These are phyloP conservation scores for Rhinatrema bivittatum DNA, from an alignment of 2,797 vertebrate species.

Conservation along the genomic window DNA sequence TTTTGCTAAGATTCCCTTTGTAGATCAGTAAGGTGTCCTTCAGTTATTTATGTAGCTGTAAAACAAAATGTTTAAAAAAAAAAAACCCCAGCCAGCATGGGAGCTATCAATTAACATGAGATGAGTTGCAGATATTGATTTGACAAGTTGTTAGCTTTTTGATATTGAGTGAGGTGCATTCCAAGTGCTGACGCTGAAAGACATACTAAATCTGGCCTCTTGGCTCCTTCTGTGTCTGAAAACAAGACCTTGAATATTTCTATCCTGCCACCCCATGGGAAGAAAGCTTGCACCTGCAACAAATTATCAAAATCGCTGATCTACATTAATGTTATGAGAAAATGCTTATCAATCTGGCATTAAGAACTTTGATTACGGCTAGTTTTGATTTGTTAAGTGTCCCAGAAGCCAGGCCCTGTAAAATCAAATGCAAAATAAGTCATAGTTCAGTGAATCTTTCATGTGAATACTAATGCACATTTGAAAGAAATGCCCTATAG, in stretches of 20 bases:
- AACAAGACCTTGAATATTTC: slow-evolving; percentile 7
- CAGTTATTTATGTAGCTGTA: slow-evolving; percentile 40
- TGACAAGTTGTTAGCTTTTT: slow-evolving; percentile 61
- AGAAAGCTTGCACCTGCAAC: slow-evolving; percentile 11
- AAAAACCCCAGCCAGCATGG: slow-evolving; percentile 33
- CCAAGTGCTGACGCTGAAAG: slow-evolving; percentile 40
- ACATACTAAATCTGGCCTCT: slow-evolving; percentile 9
- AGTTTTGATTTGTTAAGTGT: slow-evolving; percentile 9
- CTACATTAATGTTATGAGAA: slow-evolving; percentile 8
- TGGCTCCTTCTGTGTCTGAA: not conserved
- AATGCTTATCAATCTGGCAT: slow-evolving; percentile 7
- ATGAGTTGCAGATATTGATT: slow-evolving; percentile 43
- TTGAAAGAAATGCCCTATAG: slow-evolving; percentile 27
- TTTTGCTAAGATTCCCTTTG: slow-evolving; percentile 12
- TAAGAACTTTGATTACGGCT: slow-evolving; percentile 11
- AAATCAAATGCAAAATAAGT: slow-evolving; percentile 18
- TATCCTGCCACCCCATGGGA: not conserved
- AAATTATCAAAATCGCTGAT: slow-evolving; percentile 25
- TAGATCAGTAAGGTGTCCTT: slow-evolving; percentile 48
- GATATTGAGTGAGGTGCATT: slow-evolving; percentile 33
- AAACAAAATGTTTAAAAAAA: slow-evolving; percentile 5
- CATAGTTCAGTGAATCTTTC: slow-evolving; percentile 10
- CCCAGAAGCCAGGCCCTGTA: slow-evolving; percentile 6
- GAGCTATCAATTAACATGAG: slow-evolving; percentile 37
- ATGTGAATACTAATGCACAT: slow-evolving; percentile 3